phyloP scores from a whole-genome alignment of 1,140 invertebrate genomes.

The Zaprionus gabonicus region DNA sequence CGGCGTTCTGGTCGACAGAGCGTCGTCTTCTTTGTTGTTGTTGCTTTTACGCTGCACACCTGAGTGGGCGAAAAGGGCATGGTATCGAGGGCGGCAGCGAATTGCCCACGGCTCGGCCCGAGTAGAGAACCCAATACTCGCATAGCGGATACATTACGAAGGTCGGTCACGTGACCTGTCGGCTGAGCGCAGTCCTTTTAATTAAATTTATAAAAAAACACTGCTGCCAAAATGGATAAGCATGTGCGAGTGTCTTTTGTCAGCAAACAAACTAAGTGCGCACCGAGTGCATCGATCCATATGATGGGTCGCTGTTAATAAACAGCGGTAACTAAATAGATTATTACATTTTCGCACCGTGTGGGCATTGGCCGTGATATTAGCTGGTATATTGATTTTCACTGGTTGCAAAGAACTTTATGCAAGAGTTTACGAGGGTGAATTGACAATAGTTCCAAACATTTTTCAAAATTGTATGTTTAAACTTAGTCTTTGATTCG shows the following conservation, averaged over 20 bases:
- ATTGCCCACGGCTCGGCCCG: conserved; percentile 41
- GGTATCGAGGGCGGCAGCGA: conserved; percentile 46
- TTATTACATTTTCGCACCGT: conserved; percentile 9
- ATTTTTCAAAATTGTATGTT: no score
- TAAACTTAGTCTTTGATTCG: no score
- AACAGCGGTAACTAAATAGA: conserved; percentile 20
- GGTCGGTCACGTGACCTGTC: conserved; percentile 69
- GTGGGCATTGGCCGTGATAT: neutral
- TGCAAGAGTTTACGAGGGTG: no score
- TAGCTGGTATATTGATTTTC: neutral
- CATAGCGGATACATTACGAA: conserved; percentile 81
- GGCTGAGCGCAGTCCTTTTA: conserved; percentile 71
- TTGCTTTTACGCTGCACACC: conserved; percentile 48
- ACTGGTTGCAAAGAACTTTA: no score
- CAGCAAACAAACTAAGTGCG: conserved; percentile 40
- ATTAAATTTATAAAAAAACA: conserved; percentile 84
- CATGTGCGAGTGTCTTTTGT: conserved; percentile 70
- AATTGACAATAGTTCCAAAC: no score
- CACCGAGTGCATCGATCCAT: neutral
- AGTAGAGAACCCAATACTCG: conserved; percentile 47
- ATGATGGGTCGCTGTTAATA: conserved; percentile 1
- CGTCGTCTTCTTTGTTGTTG: conserved; percentile 65
- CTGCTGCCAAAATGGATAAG: conserved; percentile 43
- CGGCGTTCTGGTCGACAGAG: conserved; percentile 28
- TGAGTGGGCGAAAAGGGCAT: conserved; percentile 66